Percentiles rank a stretch among this genome's conserved stretches.
Conservation (phyloP, 2,797 vertebrate genomes). For the Serranus cabrilla region DNA sequence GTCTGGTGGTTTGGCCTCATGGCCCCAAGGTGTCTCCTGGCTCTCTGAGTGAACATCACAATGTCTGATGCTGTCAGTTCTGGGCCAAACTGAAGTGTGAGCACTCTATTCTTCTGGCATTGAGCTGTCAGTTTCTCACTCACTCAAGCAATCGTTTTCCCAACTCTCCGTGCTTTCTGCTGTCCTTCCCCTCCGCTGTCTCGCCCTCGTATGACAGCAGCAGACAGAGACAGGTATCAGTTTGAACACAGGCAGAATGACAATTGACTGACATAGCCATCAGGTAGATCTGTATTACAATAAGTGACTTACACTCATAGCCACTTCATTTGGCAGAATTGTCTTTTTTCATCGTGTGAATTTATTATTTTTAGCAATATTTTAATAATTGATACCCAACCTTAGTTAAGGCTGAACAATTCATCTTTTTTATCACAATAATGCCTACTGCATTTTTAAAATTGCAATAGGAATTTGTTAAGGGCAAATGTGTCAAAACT, state of each 20-base stretch:
- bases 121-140: constrained; percentile 78
- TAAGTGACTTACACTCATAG: not conserved
- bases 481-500: too few species aligned
- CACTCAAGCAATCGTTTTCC: constrained; percentile 52
- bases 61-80: constrained; percentile 83
- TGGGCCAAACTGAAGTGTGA: constrained; percentile 71
- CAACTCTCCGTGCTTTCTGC: constrained; percentile 33
- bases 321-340: constrained; percentile 4
- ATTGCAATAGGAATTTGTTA: too few species aligned
- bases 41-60: constrained; percentile 80
- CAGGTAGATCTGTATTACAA: constrained; percentile 17
- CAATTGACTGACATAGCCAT: constrained; percentile 11
- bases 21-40: constrained; percentile 73
- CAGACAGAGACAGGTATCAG: constrained; percentile 30
- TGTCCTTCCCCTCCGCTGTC: constrained; percentile 36
- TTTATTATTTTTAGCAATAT: not conserved
- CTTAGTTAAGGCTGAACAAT: too few species aligned
- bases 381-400: too few species aligned
- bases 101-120: constrained; percentile 77
- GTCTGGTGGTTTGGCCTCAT: constrained; percentile 59
- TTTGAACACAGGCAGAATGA: constrained; percentile 34
- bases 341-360: not conserved
- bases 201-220: constrained; percentile 43
- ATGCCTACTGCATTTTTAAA: too few species aligned
- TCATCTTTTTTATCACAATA: too few species aligned